Evolutionary conservation across 2,797 vertebrate species (phyloP).

Genomic region (Cirrhinus molitorella): DNA sequence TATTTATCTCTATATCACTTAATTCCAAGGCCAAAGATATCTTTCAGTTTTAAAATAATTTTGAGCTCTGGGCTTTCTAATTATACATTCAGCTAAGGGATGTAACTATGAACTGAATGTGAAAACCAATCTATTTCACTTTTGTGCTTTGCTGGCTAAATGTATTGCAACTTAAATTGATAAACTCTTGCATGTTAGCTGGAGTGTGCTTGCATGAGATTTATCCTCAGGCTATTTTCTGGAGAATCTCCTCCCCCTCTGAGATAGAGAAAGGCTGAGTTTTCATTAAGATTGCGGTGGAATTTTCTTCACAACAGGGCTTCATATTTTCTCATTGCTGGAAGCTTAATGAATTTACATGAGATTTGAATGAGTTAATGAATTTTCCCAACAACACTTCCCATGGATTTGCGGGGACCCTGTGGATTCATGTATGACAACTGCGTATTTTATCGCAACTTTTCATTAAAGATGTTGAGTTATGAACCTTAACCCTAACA

Average conservation of each 20-base stretch:
- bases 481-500: conserved; percentile 3
- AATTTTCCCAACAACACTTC: conserved; percentile 31
- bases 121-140: conserved; percentile 41
- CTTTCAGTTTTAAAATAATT: conserved; percentile 1
- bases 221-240: conserved; percentile 43
- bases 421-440: conserved; percentile 1
- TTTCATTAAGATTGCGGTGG: conserved; percentile 49
- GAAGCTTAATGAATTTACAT: conserved; percentile 44
- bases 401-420: not conserved
- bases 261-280: conserved; percentile 16
- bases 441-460: not conserved
- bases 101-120: conserved; percentile 32
- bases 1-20: conserved; percentile 39
- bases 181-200: conserved; percentile 33
- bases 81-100: conserved; percentile 23
- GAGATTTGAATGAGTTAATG: conserved; percentile 40
- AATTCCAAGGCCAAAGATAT: not conserved
- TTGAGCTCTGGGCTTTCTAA: conserved; percentile 27
- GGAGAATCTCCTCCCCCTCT: conserved; percentile 25
- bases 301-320: conserved; percentile 47
- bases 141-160: conserved; percentile 45
- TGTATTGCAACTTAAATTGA: conserved; percentile 44
- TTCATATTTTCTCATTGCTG: conserved; percentile 39
- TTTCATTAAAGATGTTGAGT: conserved; percentile 3
- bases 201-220: conserved; percentile 25